Evolutionary conservation across 2,888 invertebrate genomes (phyloP), one percentile per base, ranked within the genome.

Genomic region (Tachina fera): DNA sequence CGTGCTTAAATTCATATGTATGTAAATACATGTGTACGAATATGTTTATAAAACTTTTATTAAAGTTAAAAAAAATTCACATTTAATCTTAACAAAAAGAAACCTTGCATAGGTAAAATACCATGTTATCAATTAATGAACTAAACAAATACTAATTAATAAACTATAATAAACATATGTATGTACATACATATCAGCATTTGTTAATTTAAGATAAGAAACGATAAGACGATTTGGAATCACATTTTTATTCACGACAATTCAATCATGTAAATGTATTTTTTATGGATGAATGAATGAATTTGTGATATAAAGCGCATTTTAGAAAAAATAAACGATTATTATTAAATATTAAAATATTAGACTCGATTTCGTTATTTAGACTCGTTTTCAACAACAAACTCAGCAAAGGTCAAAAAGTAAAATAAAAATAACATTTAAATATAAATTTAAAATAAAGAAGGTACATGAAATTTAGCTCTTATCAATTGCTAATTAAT

Each of bases 401-500:
- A 67, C 16, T 39, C 19, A 49, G 47, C 16, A 60, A 49, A 31
- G n/a, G 10, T 45, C 9, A 49, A 72, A 60, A 47, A 39, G 9
- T 49, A 51, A 61, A 51, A 31, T 22, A 76, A 16, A 19, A 31
- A 41, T 65, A 16, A 19, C 6, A 39, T 31, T 22, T 22, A 56
- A 53, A 53, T 16, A n/a, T n/a, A 65, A 60, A 60, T 60, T 72
- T n/a, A 49, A 45, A 47, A 45, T 11, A 45, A 70, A 51, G 10
- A 9, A 39, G 31, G 6, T 6, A 31, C 31, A 31, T 31, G 19
- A 43, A 31, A 51, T 68, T 31, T 16, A 51, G 22, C 10, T 45
- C 63, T 79, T 79, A 71, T 79, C 71, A 79, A 71, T 47, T 65
- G 43, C 56, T 63, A 53, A 58, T 43, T 60, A 51, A 51, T 71